Evolutionary conservation across 2,797 vertebrate genomes (phyloP), one percentile per base, ranked within the genome.

Genomic region (Sebastiscus albofasciatus): DNA sequence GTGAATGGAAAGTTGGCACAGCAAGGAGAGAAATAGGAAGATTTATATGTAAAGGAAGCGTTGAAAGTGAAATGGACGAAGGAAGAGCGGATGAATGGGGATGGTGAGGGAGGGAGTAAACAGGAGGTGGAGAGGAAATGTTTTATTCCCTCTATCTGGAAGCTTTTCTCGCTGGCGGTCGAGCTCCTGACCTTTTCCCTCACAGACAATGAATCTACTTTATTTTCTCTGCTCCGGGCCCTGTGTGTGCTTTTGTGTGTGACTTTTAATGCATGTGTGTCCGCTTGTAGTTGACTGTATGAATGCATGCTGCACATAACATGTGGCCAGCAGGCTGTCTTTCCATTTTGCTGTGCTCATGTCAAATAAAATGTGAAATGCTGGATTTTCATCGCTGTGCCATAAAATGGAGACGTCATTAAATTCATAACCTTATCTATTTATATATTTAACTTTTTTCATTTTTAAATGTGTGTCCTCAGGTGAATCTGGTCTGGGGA

Each of bases 401-500:
- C 22, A 27, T 11, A 54, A 42, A 18, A 8, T 33, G 0, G 9
- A 36, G 13, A 64, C 0, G 1, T 2, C 5, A 11, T 34, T 33
- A 7, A 4, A 22, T 66, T 36, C 8, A 6, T 33, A 52, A 74
- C 33, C 16, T 22, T 66, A 20, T 55, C 27, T 8, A 13, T 58
- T 67, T 27, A 5, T 70, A 34, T 64, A 18, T 56, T 6, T 42
- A n/a, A 26, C 11, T 10, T 16, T 42, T 27, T 36, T 22, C 1
- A 27, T 33, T 61, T 76, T 10, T 66, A 33, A 29, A 29, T 86
- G 58, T 82, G 22, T 88, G n/a, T 90, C 72, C 69, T 76, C 73
- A 97, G 96, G 96, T 77, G 96, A 97, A 75, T 96, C 96, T 64
- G 96, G 96, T 70, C 93, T 97, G 54, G 96, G 96, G 11, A 97